A percentile compares a stretch with the other conserved stretches of the same genome.
Evolutionary conservation across 2,113 vertebrate genomes (phyloP).

Genomic region (Todiramphus saurophagus): DNA sequence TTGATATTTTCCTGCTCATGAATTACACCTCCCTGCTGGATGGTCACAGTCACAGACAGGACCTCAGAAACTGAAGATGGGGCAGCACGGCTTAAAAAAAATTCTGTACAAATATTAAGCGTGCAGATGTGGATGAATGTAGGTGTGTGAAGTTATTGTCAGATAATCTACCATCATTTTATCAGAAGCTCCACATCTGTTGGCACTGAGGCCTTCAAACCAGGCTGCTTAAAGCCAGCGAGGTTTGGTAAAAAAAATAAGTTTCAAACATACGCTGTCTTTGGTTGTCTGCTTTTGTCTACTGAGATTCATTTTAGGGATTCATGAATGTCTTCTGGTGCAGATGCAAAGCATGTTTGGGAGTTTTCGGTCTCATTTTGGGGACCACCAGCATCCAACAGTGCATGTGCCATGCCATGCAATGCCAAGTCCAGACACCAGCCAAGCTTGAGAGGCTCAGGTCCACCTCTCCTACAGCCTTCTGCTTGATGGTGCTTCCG

Average conservation of each 20-base stretch:
- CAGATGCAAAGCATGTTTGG: background rate
- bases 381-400: background rate
- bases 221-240: background rate
- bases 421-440: background rate
- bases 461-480: background rate
- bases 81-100: background rate
- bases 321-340: background rate
- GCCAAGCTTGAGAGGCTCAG: background rate
- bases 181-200: background rate
- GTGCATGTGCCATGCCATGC: rapidly evolving
- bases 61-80: background rate
- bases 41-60: background rate
- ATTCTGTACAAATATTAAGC: background rate
- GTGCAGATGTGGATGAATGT: rapidly evolving
- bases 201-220: background rate
- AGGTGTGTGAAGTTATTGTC: background rate
- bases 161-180: background rate
- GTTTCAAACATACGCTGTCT: background rate
- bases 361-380: background rate
- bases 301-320: background rate
- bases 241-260: background rate
- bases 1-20: background rate
- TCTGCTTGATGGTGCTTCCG: background rate
- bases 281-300: background rate
- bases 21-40: background rate